These are phyloP conservation scores for Hypomesus transpacificus DNA, from an alignment of 2,113 vertebrate genomes.

Conservation along the genomic window DNA sequence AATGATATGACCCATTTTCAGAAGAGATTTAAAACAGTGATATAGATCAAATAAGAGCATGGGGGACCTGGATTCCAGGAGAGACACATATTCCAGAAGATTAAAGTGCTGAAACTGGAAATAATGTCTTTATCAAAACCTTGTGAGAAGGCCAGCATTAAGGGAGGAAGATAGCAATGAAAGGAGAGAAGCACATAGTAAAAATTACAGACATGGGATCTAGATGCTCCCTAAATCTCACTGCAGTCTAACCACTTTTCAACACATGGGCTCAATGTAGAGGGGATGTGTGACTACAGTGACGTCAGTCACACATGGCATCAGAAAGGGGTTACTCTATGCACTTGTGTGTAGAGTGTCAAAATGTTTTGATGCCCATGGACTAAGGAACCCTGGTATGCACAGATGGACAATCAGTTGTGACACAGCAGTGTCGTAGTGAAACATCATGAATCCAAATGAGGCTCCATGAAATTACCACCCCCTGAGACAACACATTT, in stretches of 20 bases:
- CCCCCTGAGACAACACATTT: conserved; percentile 16
- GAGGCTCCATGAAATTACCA: conserved; percentile 1
- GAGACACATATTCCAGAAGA: background rate
- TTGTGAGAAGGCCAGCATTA: background rate
- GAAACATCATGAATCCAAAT: conserved; percentile 23
- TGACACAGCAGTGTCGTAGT: background rate
- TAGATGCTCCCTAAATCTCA: too few species aligned
- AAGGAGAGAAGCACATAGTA: too few species aligned
- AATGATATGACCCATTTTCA: too few species aligned
- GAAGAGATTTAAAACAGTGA: too few species aligned
- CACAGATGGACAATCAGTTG: background rate
- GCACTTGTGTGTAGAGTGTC: too few species aligned
- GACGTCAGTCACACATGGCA: too few species aligned
- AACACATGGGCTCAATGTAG: too few species aligned
- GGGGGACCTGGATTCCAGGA: background rate
- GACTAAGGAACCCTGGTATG: background rate
- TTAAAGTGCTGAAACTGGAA: conserved; percentile 6
- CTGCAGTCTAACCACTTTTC: too few species aligned
- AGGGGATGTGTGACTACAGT: too few species aligned
- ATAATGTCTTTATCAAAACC: background rate
- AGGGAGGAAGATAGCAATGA: background rate
- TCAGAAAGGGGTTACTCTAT: too few species aligned
- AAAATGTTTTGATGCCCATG: background rate
- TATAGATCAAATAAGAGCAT: too few species aligned
- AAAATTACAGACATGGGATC: too few species aligned